A percentile compares a stretch with the other conserved stretches of the same genome.
These are phyloP conservation scores for Hippocampus barbouri DNA, from an alignment of 2,113 vertebrate species.

Conservation along the genomic window DNA sequence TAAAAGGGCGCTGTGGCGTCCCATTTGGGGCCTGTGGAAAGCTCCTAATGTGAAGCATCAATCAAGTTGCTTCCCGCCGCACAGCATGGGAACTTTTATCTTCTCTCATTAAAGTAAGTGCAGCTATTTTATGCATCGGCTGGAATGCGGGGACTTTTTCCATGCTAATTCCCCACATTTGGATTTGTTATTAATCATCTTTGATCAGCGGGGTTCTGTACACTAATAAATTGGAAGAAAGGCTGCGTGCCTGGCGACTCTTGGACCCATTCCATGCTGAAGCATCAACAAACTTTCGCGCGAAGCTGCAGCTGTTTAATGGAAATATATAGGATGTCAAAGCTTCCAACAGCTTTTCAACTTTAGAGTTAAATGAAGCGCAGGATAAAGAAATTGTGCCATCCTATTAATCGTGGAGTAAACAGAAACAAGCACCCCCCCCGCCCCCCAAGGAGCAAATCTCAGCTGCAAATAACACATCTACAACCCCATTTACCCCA, in stretches of 20 bases:
- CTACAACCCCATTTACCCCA: background rate
- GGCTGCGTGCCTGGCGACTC: slow-evolving; percentile 24
- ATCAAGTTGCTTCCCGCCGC: slow-evolving; percentile 50
- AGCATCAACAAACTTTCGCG: slow-evolving; percentile 29
- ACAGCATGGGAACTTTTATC: slow-evolving; percentile 52
- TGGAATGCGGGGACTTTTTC: slow-evolving; percentile 60
- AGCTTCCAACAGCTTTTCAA: slow-evolving; percentile 13
- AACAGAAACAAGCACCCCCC: background rate
- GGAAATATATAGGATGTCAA: slow-evolving; percentile 13
- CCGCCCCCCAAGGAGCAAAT: background rate
- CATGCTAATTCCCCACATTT: slow-evolving; percentile 61
- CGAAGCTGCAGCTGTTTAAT: slow-evolving; percentile 24
- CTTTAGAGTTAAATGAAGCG: slow-evolving; percentile 18
- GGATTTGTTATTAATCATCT: slow-evolving; percentile 64
- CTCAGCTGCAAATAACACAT: slow-evolving; percentile 9
- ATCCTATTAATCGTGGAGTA: slow-evolving; percentile 23
- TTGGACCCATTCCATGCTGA: slow-evolving; percentile 36
- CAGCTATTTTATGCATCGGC: slow-evolving; percentile 65
- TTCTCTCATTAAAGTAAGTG: slow-evolving; percentile 68
- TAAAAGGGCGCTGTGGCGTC: slow-evolving; percentile 50
- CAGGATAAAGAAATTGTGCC: slow-evolving; percentile 13
- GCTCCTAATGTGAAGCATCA: slow-evolving; percentile 58
- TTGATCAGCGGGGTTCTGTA: slow-evolving; percentile 46
- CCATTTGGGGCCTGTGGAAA: slow-evolving; percentile 27
- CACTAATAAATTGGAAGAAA: slow-evolving; percentile 37